Base-by-base conservation (phyloP, 2,888 invertebrate genomes). In the Agrilus cyanescens region DNA sequence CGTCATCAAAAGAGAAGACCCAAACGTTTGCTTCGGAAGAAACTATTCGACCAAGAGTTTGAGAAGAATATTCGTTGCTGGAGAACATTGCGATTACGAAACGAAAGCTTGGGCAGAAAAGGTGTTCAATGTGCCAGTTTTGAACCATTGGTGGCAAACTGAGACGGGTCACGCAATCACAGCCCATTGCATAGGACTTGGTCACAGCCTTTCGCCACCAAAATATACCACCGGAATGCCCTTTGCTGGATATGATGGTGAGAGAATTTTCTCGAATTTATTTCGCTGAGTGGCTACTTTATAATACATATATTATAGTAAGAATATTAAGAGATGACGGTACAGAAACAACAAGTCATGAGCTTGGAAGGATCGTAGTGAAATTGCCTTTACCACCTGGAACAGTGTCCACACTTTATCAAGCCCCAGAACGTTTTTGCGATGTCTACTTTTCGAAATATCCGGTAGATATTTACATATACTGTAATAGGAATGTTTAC, bases 111-210 rank as follows among this genome's bases (percentile, higher is more conserved):
- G 87, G 87, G 78, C 82, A 4, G 77, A 80, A 57, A 73, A 73
- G 44, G 70, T 70, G 6, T 83, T 88, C 57, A 72, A 79, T 43
- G 82, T 81, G 7, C 85, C 87, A 0, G 74, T 90, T 3, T 63
- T 91, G 40, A 94, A 95, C 63, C 87, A 95, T 64, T 95, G 93
- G 93, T 95, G 95, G 94, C 95, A 95, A 70, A 94, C 95, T 2
- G 95, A 95, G 68, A 86, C 89, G 0, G 94, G 94, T 0, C 88
- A 89, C 46, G 82, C 91, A 0, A 85, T 95, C 43, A 88, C 91
- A 0, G 84, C 89, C 0, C 80, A 85, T 0, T 88, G 88, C 58
- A 59, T 85, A 7, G 93, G 89, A 0, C 76, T 87, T 33, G 80
- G 78, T 0, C 78, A 84, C 32, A 79, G 72, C 57, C 69, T 76